Evolutionary conservation across 2,797 vertebrate genomes (phyloP).

Genomic region (Phalloptychus januarius): DNA sequence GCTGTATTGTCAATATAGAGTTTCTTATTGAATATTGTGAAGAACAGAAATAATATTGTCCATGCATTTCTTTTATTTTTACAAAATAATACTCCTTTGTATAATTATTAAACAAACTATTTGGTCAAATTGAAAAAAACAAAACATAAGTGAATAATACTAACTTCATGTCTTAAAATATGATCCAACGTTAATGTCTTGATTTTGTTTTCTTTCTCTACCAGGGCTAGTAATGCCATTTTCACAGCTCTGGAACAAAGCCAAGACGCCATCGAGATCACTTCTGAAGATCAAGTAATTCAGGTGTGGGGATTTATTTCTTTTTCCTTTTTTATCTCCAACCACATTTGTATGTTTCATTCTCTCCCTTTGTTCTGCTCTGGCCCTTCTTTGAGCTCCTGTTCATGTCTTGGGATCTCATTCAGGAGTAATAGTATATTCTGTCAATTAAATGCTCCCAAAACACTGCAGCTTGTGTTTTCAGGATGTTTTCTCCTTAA

Average conservation of each 20-base stretch:
- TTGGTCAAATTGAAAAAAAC: not conserved
- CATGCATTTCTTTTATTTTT: not conserved
- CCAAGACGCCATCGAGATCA: conserved; percentile 98
- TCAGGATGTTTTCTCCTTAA: conserved; percentile 31
- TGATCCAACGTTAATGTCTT: conserved; percentile 2
- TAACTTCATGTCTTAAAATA: not conserved
- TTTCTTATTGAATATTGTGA: not conserved
- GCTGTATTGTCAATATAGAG: not conserved
- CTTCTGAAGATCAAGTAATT: conserved; percentile 95
- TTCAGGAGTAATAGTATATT: conserved; percentile 34
- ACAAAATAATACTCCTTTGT: not conserved
- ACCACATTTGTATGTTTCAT: not conserved
- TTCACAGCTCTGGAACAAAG: conserved; percentile 97
- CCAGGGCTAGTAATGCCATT: conserved; percentile 93
- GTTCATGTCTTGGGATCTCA: conserved; percentile 57
- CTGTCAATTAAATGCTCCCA: conserved; percentile 43
- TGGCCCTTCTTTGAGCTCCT: conserved; percentile 17
- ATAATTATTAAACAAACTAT: not conserved
- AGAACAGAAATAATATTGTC: not conserved
- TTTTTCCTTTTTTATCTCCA: conserved; percentile 4
- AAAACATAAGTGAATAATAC: not conserved
- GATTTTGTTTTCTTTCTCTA: conserved; percentile 33
- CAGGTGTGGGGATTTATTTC: conserved; percentile 84
- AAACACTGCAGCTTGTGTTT: conserved; percentile 28
- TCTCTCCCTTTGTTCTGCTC: not conserved